Conservation (phyloP, 2,113 vertebrate genomes). For the Pollachius pollachius region DNA sequence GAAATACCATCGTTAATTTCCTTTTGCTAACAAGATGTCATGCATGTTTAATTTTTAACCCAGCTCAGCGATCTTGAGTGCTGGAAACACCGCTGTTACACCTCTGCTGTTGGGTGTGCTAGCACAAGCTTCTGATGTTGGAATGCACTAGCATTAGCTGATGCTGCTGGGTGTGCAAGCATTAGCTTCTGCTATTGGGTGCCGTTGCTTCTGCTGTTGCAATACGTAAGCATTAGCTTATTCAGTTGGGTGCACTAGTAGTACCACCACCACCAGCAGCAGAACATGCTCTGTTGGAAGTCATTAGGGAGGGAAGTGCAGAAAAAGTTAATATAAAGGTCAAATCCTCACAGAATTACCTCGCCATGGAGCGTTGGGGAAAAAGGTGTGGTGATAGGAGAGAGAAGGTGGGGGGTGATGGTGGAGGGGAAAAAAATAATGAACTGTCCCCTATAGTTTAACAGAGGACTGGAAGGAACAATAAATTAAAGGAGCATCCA, state of each 20-base stretch:
- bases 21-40: too few relatives aligned
- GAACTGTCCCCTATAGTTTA: too few relatives aligned
- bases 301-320: constrained; percentile 12
- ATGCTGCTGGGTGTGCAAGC: background rate
- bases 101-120: background rate
- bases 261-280: background rate
- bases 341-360: constrained; percentile 10
- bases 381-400: background rate
- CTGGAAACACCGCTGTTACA: too few relatives aligned
- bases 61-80: too few relatives aligned
- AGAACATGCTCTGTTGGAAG: constrained; percentile 7
- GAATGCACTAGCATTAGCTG: background rate
- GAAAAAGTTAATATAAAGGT: background rate
- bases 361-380: background rate
- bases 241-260: background rate
- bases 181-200: background rate
- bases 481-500: too few relatives aligned
- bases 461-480: too few relatives aligned
- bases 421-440: too few relatives aligned
- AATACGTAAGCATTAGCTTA: background rate
- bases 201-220: background rate
- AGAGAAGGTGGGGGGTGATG: too few relatives aligned
- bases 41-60: too few relatives aligned
- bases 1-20: too few relatives aligned
- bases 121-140: background rate